Conservation (phyloP, 2,113 vertebrate genomes). For the Pedetes capensis region DNA sequence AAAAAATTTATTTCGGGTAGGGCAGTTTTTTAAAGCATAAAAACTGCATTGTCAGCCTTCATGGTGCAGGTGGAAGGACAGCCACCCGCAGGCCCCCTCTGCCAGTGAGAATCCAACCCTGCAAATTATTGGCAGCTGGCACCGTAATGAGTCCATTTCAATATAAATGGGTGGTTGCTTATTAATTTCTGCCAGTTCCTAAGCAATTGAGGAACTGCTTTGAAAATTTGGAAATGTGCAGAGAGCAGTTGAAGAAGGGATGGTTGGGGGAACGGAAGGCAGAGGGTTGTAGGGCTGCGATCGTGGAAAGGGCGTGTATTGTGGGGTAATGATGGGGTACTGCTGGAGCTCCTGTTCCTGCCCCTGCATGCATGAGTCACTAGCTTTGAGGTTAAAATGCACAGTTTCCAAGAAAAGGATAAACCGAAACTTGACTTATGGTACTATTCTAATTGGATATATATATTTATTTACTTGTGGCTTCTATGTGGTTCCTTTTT, state of each 20-base stretch:
- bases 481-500: background rate
- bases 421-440: background rate
- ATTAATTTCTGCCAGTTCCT: slow-evolving; percentile 83
- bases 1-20: background rate
- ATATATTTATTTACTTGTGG: background rate
- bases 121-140: slow-evolving; percentile 83
- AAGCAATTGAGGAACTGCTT: slow-evolving; percentile 79
- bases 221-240: slow-evolving; percentile 73
- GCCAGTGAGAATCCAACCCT: slow-evolving; percentile 77
- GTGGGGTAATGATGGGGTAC: background rate
- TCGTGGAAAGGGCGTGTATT: too few species aligned
- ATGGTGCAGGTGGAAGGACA: slow-evolving; percentile 77
- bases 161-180: slow-evolving; percentile 82
- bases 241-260: background rate
- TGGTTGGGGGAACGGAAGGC: background rate
- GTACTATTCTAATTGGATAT: background rate
- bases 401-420: background rate
- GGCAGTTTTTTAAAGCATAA: background rate
- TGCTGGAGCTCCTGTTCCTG: background rate
- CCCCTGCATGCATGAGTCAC: slow-evolving; percentile 13
- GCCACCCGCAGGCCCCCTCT: slow-evolving; percentile 71
- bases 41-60: slow-evolving; percentile 40
- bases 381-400: background rate
- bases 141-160: slow-evolving; percentile 84
- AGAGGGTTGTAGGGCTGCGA: background rate